Evolutionary conservation across 2,113 vertebrate genomes (phyloP).

Genomic region (Propithecus coquereli): DNA sequence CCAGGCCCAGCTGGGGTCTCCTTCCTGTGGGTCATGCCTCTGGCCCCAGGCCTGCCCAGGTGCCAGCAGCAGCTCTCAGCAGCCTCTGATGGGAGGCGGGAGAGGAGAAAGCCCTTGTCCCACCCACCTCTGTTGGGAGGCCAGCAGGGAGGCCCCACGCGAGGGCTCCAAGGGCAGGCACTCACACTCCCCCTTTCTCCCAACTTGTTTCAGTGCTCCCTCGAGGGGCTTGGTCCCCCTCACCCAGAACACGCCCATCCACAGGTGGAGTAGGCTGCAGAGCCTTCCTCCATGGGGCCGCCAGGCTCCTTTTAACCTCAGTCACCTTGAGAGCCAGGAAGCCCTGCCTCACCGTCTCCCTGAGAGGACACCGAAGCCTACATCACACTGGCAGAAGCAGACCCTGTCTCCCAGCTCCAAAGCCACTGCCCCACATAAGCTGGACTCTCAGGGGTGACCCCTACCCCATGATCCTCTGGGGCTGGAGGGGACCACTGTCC

Average conservation of each 20-base stretch:
- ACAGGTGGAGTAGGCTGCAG: accelerated
- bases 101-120: background rate
- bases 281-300: background rate
- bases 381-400: background rate
- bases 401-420: background rate
- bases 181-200: background rate
- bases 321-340: background rate
- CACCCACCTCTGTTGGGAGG: background rate
- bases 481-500: background rate
- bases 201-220: no score
- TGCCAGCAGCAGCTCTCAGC: background rate
- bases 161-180: background rate
- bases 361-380: background rate
- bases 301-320: background rate
- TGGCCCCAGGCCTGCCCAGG: background rate
- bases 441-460: background rate
- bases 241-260: background rate
- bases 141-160: background rate
- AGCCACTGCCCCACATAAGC: background rate
- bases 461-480: background rate
- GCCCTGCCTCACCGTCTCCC: background rate
- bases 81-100: background rate
- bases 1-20: background rate
- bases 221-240: accelerated
- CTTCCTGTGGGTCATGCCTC: background rate